Evolutionary conservation across 2,888 invertebrate species (phyloP).

Genomic region (Ernsta delagoae): DNA sequence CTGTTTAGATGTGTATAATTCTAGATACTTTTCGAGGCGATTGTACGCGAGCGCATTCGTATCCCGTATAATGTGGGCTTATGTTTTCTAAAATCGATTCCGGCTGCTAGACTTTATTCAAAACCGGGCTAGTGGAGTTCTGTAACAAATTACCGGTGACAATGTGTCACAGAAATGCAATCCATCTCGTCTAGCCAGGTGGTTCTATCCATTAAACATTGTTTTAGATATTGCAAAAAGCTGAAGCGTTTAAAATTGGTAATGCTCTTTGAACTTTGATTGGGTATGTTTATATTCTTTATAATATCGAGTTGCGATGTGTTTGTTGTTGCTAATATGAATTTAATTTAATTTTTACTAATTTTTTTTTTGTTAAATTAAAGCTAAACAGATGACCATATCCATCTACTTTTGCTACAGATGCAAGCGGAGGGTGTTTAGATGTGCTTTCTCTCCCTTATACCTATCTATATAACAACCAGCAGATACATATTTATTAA

Average conservation of each 20-base stretch:
- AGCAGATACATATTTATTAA: background rate
- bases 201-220: constrained; percentile 78
- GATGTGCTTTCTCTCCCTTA: background rate
- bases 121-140: constrained; percentile 55
- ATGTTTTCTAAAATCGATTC: constrained; percentile 51
- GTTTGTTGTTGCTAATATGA: too few relatives aligned
- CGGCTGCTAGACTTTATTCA: constrained; percentile 72
- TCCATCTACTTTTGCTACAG: background rate
- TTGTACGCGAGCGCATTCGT: constrained; percentile 43
- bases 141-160: constrained; percentile 74
- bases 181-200: constrained; percentile 77
- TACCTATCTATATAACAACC: background rate
- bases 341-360: too few relatives aligned
- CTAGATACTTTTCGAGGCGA: constrained; percentile 29
- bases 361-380: too few relatives aligned
- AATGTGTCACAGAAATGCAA: constrained; percentile 74
- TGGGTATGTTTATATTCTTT: background rate
- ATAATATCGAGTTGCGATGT: background rate
- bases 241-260: constrained; percentile 51
- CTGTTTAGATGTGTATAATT: constrained; percentile 28
- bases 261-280: constrained; percentile 44
- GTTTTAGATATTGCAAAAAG: constrained; percentile 58
- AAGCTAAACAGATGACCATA: too few relatives aligned
- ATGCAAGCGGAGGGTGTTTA: background rate
- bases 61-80: constrained; percentile 49